phyloP scores from a whole-genome alignment of 2,888 invertebrate genomes.

The Drosophila atripex region DNA sequence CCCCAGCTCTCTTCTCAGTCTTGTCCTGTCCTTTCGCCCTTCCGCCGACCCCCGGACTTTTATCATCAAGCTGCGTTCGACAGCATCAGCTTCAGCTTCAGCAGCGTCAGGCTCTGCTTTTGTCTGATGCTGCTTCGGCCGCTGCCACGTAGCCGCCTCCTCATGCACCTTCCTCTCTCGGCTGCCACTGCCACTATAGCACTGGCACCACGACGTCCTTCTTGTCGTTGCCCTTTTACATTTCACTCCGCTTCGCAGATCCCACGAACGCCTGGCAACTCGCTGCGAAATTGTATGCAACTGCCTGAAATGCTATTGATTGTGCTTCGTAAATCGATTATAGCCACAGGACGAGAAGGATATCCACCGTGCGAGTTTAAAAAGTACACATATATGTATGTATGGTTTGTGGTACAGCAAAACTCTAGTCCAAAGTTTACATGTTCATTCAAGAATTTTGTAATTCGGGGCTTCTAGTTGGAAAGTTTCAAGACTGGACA shows the following conservation, averaged over 20 bases:
- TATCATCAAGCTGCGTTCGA: constrained; percentile 60
- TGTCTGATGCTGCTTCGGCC: constrained; percentile 40
- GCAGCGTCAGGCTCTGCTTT: constrained; percentile 56
- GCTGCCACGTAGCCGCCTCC: constrained; percentile 27
- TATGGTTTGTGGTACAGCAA: not conserved
- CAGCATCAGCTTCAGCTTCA: constrained; percentile 37
- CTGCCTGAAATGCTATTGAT: constrained; percentile 16
- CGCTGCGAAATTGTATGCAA: constrained; percentile 14
- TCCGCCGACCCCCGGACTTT: not conserved
- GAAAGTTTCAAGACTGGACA: not conserved
- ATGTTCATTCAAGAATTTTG: not conserved
- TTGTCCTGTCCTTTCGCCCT: constrained; percentile 20
- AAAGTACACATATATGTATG: not conserved
- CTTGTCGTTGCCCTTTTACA: constrained; percentile 64
- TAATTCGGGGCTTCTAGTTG: not conserved
- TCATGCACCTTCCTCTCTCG: constrained; percentile 33
- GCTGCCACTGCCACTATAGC: constrained; percentile 43
- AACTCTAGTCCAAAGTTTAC: not conserved
- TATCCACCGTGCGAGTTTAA: constrained; percentile 5
- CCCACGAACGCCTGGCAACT: constrained; percentile 49
- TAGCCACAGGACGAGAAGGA: constrained; percentile 13
- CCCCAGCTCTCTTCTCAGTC: constrained; percentile 22
- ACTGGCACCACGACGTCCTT: constrained; percentile 35
- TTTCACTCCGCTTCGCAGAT: constrained; percentile 55
- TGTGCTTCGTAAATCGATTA: constrained; percentile 31